These are phyloP conservation scores for Dendroctonus ponderosae DNA, from an alignment of 1,140 invertebrate species.

Conservation along the genomic window DNA sequence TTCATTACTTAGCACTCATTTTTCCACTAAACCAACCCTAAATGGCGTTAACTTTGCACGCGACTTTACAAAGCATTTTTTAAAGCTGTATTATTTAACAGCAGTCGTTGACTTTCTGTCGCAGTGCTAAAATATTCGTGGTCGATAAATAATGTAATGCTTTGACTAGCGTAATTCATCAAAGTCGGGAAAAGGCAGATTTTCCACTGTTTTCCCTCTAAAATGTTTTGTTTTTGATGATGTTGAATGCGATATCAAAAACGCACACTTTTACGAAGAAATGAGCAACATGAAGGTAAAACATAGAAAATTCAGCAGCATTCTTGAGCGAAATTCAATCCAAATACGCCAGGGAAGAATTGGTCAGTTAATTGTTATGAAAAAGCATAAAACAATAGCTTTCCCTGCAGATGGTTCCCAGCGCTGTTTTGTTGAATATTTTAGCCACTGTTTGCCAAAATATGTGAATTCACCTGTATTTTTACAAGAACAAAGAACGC, in stretches of 20 bases:
- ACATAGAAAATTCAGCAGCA: neutral
- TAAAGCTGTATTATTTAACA: constrained; percentile 14
- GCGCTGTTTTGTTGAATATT: too few relatives aligned
- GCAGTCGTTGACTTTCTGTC: constrained; percentile 11
- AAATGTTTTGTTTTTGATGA: constrained; percentile 19
- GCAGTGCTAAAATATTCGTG: constrained; percentile 16
- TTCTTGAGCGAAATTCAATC: neutral
- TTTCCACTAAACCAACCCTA: too few relatives aligned
- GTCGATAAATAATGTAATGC: constrained; percentile 23
- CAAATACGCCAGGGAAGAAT: neutral
- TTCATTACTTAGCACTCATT: too few relatives aligned
- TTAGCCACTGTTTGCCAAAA: too few relatives aligned
- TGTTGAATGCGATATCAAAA: constrained; percentile 18
- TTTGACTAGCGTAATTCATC: constrained; percentile 14
- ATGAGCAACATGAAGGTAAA: neutral
- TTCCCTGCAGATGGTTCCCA: too few relatives aligned
- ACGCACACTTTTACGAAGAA: constrained; percentile 9
- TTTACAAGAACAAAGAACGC: too few relatives aligned
- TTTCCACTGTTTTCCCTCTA: constrained; percentile 18
- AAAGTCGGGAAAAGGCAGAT: constrained; percentile 20
- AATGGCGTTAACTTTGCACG: too few relatives aligned
- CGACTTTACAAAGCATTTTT: neutral
- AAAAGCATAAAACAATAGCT: neutral
- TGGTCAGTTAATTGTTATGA: neutral
- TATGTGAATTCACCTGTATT: too few relatives aligned